Evolutionary conservation across 2,113 vertebrate genomes (phyloP), one percentile per base, ranked within the genome.

Genomic region (Alouatta palliata): DNA sequence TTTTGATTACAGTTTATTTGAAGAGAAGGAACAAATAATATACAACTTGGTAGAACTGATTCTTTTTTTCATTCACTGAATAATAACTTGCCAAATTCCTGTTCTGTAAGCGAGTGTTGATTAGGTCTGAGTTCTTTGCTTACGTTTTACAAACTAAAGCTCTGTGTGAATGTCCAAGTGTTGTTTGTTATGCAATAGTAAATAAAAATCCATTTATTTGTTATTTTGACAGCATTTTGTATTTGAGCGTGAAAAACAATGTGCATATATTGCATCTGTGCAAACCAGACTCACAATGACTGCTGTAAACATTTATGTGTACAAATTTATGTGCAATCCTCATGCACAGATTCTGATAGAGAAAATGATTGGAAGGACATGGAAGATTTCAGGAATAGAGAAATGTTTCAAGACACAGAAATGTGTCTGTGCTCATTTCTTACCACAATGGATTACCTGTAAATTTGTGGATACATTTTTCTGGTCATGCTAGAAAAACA

Each of bases 391-490:
- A 19, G 35, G 25, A 21, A 16, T 12, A n/a, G 32, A 17, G 27
- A n/a, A 10, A 79, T 56, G 5, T 37, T 0, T 49, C 21, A 16
- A 93, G 64, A 89, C 43, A 79, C 20, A 84, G 52, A 81, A 77
- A 86, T 58, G 12, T 30, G 68, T 32, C 84, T 88, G 21, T 85
- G 45, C 7, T 54, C 40, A 47, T 40, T 80, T 71, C 30, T 64
- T 52, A 80, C 10, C 30, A 79, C 8, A 30, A n/a, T 58, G 8
- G 27, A 40, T 81, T 10, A 43, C 17, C n/a, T 32, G 5, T 80
- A 85, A 89, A 66, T 80, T 12, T 92, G 49, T 49, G 47, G 47
- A 75, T 81, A 35, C 49, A 32, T 52, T 86, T 97, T 45, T 68
- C 12, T 75, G 87, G 52, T n/a, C 19, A 3, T 40, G 49, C n/a